Percentiles rank a stretch among this genome's conserved stretches.
Evolutionary conservation across 2,888 invertebrate species (phyloP).

Genomic region (Congeria kusceri): DNA sequence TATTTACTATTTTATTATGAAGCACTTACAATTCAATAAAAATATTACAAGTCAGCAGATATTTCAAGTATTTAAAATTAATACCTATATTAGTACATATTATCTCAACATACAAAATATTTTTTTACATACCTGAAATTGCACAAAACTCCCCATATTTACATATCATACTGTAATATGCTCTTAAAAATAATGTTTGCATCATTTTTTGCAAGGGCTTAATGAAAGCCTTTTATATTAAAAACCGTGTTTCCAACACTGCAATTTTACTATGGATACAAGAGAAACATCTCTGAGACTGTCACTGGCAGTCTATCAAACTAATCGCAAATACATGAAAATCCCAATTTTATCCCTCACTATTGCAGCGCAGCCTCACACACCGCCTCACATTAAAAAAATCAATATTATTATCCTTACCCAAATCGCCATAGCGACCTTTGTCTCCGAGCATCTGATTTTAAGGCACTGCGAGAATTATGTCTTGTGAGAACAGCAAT

Average conservation of each 20-base stretch:
- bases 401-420: conserved; percentile 48
- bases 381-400: conserved; percentile 38
- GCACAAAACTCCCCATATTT: no score
- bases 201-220: no score
- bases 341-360: conserved; percentile 39
- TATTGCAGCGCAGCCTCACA: conserved; percentile 3
- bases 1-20: no score
- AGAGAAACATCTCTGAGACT: not conserved
- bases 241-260: not conserved
- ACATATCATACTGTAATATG: no score
- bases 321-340: conserved; percentile 35
- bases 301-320: not conserved
- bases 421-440: conserved; percentile 52
- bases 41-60: no score
- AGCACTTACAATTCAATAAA: no score
- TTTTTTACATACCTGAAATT: no score
- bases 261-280: not conserved
- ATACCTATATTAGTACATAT: no score
- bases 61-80: no score
- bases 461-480: conserved; percentile 34
- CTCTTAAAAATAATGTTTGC: no score
- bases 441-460: conserved; percentile 25
- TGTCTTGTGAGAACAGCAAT: conserved; percentile 5
- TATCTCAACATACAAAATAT: no score
- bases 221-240: no score